A percentile compares a stretch with the other conserved stretches of the same genome.
phyloP scores from a whole-genome alignment of 2,797 vertebrate species.

The Coilia nasus region DNA sequence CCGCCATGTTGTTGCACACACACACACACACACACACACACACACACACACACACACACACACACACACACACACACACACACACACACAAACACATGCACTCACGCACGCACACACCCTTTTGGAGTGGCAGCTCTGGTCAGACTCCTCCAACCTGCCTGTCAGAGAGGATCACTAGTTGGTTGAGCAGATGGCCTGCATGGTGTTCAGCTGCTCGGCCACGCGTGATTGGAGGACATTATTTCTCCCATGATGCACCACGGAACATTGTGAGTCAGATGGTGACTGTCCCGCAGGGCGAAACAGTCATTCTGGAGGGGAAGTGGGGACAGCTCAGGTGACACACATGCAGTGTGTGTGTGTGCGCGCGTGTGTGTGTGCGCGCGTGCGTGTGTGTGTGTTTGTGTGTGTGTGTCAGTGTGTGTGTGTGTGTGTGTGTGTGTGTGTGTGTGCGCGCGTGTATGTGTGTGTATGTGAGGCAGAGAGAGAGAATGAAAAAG shows the following conservation, averaged over 20 bases:
- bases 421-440: too few species aligned
- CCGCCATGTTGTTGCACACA: too few species aligned
- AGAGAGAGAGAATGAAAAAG: background rate
- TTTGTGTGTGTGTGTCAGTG: too few species aligned
- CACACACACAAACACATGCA: background rate
- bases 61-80: background rate
- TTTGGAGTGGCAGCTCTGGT: background rate
- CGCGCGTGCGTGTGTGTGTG: background rate
- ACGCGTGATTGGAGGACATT: conserved; percentile 2
- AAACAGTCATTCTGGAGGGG: conserved; percentile 19
- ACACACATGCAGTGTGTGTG: background rate
- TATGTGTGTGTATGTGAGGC: background rate
- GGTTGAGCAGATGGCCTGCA: background rate
- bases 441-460: too few species aligned
- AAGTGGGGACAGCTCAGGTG: conserved; percentile 17
- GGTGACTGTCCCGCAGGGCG: background rate
- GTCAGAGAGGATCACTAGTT: background rate
- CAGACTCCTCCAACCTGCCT: background rate
- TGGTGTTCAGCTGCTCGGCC: background rate
- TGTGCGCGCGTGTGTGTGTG: conserved; percentile 8
- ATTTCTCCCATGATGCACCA: conserved; percentile 21
- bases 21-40: too few species aligned
- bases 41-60: too few species aligned
- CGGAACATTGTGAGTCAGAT: conserved; percentile 17
- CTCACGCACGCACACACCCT: background rate